phyloP scores from a whole-genome alignment of 2,797 vertebrate genomes.

The Saguinus oedipus region DNA sequence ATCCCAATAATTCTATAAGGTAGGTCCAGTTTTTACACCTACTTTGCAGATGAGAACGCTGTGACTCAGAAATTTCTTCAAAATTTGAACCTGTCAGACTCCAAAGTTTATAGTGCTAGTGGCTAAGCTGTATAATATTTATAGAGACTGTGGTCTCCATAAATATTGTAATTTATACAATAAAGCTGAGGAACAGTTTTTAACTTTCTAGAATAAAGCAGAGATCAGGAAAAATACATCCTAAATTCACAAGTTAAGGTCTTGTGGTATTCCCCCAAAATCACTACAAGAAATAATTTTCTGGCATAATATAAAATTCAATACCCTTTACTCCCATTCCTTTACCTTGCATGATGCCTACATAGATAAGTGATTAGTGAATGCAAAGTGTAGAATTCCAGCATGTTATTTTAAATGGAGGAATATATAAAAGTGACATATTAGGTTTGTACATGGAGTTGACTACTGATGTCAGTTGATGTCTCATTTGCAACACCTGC shows the following conservation, averaged over 20 bases:
- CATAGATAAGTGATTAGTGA: background rate
- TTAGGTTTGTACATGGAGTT: background rate
- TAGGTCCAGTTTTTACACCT: background rate
- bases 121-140: background rate
- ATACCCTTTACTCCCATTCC: background rate
- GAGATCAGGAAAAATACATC: background rate
- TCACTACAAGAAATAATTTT: background rate
- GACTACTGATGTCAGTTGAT: background rate
- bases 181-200: background rate
- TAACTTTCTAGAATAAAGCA: background rate
- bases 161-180: background rate
- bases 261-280: background rate
- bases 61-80: background rate
- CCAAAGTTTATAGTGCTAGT: background rate
- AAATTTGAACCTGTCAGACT: background rate
- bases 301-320: background rate
- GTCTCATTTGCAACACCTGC: background rate
- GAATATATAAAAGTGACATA: background rate
- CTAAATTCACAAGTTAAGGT: background rate
- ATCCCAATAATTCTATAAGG: background rate
- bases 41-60: background rate
- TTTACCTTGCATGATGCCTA: background rate
- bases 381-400: background rate
- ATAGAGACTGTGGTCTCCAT: background rate
- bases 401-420: background rate